Percentiles rank a stretch among this genome's conserved stretches.
Conservation (phyloP, 2,888 invertebrate genomes). For the Dynastes tityus region DNA sequence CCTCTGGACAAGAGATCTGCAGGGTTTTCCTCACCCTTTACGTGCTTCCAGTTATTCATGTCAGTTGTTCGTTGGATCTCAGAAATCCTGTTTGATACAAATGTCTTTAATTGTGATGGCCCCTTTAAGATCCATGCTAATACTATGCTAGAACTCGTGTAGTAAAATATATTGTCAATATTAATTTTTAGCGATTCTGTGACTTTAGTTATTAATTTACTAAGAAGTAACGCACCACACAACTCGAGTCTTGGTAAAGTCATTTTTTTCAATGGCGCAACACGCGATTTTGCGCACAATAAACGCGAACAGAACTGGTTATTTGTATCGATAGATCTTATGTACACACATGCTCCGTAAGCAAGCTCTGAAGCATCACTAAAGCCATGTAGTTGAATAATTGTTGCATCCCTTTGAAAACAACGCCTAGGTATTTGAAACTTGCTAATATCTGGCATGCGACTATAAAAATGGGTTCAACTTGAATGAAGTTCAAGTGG, state of each 20-base stretch:
- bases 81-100: too few species aligned
- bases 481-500: background rate
- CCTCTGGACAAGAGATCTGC: too few species aligned
- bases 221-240: too few species aligned
- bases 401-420: background rate
- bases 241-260: background rate
- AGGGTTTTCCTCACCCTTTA: too few species aligned
- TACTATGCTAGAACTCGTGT: too few species aligned
- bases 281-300: background rate
- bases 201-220: too few species aligned
- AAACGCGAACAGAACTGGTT: background rate
- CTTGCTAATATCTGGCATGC: background rate
- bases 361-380: background rate
- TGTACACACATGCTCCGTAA: background rate
- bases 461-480: constrained; percentile 2
- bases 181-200: too few species aligned
- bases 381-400: background rate
- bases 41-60: too few species aligned
- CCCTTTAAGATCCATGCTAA: too few species aligned
- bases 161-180: too few species aligned
- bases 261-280: background rate
- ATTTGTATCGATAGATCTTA: background rate
- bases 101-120: too few species aligned
- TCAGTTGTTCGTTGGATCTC: too few species aligned
- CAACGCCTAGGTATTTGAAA: background rate